Evolutionary conservation across 2,797 vertebrate species (phyloP).

Genomic region (Labeo calbasu): DNA sequence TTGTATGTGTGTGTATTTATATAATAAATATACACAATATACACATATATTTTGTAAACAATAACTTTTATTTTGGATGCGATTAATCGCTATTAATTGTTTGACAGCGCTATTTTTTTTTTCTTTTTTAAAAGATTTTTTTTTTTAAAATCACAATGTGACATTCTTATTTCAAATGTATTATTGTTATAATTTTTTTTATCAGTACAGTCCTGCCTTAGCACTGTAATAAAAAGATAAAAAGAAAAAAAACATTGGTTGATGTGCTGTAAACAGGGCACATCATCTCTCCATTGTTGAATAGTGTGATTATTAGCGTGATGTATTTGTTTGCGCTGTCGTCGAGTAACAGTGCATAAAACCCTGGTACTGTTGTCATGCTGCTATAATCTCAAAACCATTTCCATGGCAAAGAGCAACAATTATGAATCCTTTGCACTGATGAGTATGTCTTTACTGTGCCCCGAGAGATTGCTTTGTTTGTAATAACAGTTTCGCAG

Average conservation of each 20-base stretch:
- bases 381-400: constrained; percentile 22
- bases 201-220: background rate
- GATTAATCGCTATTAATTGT: no score
- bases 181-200: background rate
- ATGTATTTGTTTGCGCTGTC: constrained; percentile 25
- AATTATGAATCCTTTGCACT: constrained; percentile 43
- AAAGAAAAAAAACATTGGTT: background rate
- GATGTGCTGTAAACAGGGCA: background rate
- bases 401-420: constrained; percentile 34
- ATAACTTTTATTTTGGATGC: no score
- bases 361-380: constrained; percentile 23
- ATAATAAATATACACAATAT: no score
- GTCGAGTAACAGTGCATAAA: background rate
- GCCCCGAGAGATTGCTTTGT: constrained; percentile 26
- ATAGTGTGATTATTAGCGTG: background rate
- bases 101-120: no score
- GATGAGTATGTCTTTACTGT: constrained; percentile 34
- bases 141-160: background rate
- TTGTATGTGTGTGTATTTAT: no score
- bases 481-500: constrained; percentile 42
- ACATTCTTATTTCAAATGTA: background rate
- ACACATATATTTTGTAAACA: no score
- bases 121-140: no score
- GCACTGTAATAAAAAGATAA: background rate
- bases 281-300: background rate